phyloP scores from a whole-genome alignment of 2,797 vertebrate species.

The Gymnoscopelus microlampas region DNA sequence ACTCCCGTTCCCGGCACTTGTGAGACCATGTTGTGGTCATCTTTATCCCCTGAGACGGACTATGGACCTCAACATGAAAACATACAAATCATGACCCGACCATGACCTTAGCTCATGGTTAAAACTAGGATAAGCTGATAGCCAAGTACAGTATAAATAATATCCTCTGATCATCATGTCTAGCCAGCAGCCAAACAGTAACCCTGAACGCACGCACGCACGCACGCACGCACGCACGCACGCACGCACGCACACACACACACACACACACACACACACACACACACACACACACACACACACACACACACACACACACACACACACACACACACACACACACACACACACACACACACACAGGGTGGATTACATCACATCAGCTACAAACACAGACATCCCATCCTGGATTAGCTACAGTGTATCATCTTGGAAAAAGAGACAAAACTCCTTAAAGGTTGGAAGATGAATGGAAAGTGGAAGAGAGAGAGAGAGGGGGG shows the following conservation, averaged over 20 bases:
- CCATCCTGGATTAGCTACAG: conserved; percentile 57
- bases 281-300: neutral
- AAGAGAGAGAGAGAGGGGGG: neutral
- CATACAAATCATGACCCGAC: neutral
- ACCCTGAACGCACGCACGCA: conserved; percentile 2
- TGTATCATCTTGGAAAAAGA: conserved; percentile 58
- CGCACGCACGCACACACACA: neutral
- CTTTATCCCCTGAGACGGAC: neutral
- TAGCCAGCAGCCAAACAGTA: conserved; percentile 18
- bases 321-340: conserved; percentile 23
- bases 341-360: conserved; percentile 51
- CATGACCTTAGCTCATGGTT: neutral
- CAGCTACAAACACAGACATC: conserved; percentile 65
- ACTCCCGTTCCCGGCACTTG: too few species aligned
- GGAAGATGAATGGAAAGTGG: conserved; percentile 34
- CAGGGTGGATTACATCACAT: conserved; percentile 76
- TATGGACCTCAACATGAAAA: neutral
- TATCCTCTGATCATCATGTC: conserved; percentile 21
- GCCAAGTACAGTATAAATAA: conserved; percentile 8
- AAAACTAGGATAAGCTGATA: conserved; percentile 21
- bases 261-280: neutral
- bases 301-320: neutral
- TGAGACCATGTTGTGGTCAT: too few species aligned
- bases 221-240: conserved; percentile 16
- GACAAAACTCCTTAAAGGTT: conserved; percentile 49